Percentiles rank a stretch among this genome's conserved stretches.
Conservation (phyloP, 2,888 invertebrate species). For the Aphodius sticticus region DNA sequence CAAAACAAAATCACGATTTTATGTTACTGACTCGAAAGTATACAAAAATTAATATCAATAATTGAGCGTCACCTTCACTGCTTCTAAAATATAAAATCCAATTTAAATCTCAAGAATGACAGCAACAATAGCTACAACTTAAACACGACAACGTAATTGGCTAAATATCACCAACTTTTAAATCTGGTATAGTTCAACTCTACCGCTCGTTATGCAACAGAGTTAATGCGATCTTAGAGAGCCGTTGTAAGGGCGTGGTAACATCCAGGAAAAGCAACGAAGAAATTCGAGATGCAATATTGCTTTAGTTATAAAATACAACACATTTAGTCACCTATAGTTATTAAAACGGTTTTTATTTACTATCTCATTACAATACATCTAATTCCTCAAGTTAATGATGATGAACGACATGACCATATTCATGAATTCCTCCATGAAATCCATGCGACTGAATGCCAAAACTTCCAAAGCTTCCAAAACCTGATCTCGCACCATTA, state of each 20-base stretch:
- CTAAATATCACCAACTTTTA: constrained; percentile 4
- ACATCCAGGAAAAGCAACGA: background rate
- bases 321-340: too few relatives aligned
- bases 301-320: background rate
- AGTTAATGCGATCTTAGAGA: background rate
- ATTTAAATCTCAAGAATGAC: background rate
- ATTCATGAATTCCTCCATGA: constrained; percentile 11
- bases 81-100: background rate
- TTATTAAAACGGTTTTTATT: background rate
- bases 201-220: background rate
- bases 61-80: background rate
- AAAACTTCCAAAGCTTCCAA: constrained; percentile 5
- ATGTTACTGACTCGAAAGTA: background rate
- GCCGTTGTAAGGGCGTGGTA: background rate
- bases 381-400: background rate
- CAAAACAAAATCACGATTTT: background rate
- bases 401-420: constrained; percentile 16
- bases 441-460: constrained; percentile 7
- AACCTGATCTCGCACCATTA: constrained; percentile 31
- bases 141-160: background rate
- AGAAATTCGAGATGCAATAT: background rate
- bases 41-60: background rate
- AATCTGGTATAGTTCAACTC: background rate
- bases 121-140: background rate
- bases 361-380: background rate